Evolutionary conservation across 1,140 invertebrate genomes (phyloP), one percentile per base, ranked within the genome.

Genomic region (Bombus polaris): DNA sequence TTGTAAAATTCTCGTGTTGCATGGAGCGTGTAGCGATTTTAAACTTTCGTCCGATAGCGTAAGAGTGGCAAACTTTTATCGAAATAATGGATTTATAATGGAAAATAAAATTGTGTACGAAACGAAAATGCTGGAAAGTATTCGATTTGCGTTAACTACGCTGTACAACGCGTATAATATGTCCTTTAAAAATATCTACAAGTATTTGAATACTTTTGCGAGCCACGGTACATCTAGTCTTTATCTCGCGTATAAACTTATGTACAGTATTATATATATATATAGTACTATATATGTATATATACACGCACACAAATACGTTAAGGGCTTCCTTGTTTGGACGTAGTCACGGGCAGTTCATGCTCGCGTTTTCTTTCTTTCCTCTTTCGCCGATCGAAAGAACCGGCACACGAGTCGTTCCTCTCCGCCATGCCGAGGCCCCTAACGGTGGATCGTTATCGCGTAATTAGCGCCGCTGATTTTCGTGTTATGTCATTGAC

Each of bases 401-500:
- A 80, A 80, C 65, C 78, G 44, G 78, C 78, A 53, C 65, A 53
- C 42, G 72, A n/a, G 9, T 65, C 57, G 66, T 47, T 39, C 35
- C 44, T 28, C 37, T 35, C 1, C 35, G 6, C 47, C 35, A 15
- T 25, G 44, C 10, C 37, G 57, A 35, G 71, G 74, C 37, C 68
- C 84, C 15, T 74, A 72, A 74, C 32, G 75, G 66, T 65, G 68
- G 89, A 86, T 91, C 84, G 87, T 90, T 91, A 91, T 90, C 89
- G 89, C 81, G 81, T 91, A 91, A 91, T 91, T 91, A 91, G 89
- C 87, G 79, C 87, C 81, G 70, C 70, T 68, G 89, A 90, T 90
- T 88, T 88, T 86, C 83, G 81, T 86, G 80, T 90, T 86, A 84
- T 81, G 83, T 90, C 87, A 88, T 89, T 70, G 88, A 81, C 83